Evolutionary conservation across 1,140 invertebrate species (phyloP).

Genomic region (Adelges cooleyi): DNA sequence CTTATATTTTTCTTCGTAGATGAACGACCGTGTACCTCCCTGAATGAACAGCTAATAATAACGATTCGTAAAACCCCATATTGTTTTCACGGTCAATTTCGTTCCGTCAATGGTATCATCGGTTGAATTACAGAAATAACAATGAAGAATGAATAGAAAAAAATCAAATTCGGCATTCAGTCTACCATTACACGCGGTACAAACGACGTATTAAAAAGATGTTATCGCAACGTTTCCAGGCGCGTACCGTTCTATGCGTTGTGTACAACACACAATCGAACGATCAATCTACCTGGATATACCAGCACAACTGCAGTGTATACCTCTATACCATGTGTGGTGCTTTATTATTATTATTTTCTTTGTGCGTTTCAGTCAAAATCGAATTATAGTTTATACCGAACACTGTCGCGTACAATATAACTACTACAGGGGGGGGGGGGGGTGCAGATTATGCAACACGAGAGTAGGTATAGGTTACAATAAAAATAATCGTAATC

Average conservation of each 20-base stretch:
- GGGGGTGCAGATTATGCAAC: no score
- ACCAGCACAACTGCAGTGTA: no score
- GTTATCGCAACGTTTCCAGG: neutral
- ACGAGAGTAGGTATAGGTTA: neutral
- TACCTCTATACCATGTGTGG: no score
- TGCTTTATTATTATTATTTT: no score
- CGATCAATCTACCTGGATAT: no score
- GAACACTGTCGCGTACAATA: no score
- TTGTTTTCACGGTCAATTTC: slow-evolving; percentile 18
- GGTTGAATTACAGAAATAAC: no score
- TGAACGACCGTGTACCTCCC: no score
- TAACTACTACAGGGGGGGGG: no score
- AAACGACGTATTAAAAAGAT: neutral
- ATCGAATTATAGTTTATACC: slow-evolving; percentile 6
- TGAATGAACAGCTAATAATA: neutral
- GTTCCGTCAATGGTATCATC: neutral
- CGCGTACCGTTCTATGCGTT: neutral
- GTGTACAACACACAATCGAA: no score
- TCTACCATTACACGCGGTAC: neutral
- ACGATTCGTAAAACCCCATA: neutral
- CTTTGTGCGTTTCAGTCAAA: neutral
- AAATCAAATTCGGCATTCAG: slow-evolving; percentile 6
- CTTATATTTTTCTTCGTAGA: no score
- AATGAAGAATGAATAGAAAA: no score
- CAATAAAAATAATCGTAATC: neutral